phyloP scores from a whole-genome alignment of 2,888 invertebrate species.

The Eupithecia pulchellata region DNA sequence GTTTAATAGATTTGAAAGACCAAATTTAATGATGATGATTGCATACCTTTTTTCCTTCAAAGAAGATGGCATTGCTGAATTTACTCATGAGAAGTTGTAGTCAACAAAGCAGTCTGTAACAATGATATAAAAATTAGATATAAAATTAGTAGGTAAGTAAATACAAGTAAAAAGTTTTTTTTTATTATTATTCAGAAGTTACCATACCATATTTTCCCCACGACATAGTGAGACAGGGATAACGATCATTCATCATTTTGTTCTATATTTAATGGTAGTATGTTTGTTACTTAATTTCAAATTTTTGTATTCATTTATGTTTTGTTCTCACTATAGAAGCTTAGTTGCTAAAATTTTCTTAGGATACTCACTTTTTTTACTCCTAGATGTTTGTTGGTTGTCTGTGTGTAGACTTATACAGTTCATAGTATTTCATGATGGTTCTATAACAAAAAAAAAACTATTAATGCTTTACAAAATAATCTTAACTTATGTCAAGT shows the following conservation, averaged over 20 bases:
- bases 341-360: no score
- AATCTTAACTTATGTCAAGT: not conserved
- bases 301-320: no score
- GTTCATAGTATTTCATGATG: not conserved
- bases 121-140: not conserved
- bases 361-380: not conserved
- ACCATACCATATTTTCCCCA: constrained; percentile 73
- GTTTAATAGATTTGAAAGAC: not conserved
- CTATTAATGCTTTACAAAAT: not conserved
- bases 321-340: no score
- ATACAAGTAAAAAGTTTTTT: no score
- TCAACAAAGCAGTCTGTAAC: not conserved
- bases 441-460: not conserved
- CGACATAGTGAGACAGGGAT: constrained; percentile 72
- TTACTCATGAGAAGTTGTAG: not conserved
- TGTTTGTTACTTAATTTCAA: not conserved
- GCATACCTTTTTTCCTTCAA: not conserved
- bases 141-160: no score
- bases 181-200: constrained; percentile 6
- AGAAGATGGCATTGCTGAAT: not conserved
- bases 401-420: not conserved
- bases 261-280: not conserved
- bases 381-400: not conserved
- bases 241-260: constrained; percentile 66
- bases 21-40: not conserved